A percentile compares a stretch with the other conserved stretches of the same genome.
Evolutionary conservation across 2,113 vertebrate genomes (phyloP).

Genomic region (Labeo rohita): DNA sequence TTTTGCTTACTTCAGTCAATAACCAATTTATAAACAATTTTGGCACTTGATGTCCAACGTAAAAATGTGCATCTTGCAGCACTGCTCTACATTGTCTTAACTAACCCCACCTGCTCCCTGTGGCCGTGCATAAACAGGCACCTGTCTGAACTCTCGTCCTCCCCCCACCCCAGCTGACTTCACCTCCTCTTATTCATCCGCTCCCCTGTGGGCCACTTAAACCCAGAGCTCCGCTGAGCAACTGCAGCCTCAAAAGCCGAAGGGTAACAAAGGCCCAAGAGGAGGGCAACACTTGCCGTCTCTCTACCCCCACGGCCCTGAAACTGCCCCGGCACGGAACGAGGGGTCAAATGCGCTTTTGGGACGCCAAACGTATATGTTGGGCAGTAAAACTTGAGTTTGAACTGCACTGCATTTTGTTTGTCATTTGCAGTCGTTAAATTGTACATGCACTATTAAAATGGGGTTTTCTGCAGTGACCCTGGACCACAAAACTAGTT

Average conservation of each 20-base stretch:
- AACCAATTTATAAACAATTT: background rate
- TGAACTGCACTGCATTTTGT: background rate
- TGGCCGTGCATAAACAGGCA: conserved; percentile 63
- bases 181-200: conserved; percentile 66
- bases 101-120: conserved; percentile 74
- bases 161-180: conserved; percentile 62
- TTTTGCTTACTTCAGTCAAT: no score
- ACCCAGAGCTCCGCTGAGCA: conserved; percentile 74
- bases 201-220: conserved; percentile 84
- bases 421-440: background rate
- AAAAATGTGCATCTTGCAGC: background rate
- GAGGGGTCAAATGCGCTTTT: conserved; percentile 20
- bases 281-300: conserved; percentile 44
- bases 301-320: conserved; percentile 20
- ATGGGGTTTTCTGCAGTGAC: background rate
- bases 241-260: conserved; percentile 74
- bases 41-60: background rate
- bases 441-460: background rate
- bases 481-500: no score
- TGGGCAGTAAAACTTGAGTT: background rate
- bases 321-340: background rate
- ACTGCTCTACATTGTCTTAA: conserved; percentile 52
- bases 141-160: conserved; percentile 64
- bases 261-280: conserved; percentile 77
- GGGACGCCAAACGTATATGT: background rate